Conservation (phyloP, 2,113 vertebrate genomes). For the Podilymbus podiceps region DNA sequence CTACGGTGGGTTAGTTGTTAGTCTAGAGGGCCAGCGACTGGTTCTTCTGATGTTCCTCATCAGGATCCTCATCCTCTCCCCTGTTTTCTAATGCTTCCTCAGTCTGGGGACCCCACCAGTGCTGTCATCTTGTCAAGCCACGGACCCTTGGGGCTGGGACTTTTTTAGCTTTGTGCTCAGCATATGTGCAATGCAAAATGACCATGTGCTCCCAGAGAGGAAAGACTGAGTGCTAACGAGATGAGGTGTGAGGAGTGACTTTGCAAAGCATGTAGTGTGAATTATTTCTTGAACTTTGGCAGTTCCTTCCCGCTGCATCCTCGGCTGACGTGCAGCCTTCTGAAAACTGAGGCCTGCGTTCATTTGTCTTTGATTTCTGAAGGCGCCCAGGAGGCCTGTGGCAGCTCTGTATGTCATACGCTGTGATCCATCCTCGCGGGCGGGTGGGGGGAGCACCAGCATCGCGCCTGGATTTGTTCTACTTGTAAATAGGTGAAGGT, state of each 20-base stretch:
- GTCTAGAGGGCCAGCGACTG: not conserved
- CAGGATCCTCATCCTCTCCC: not conserved
- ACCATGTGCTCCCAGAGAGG: not conserved
- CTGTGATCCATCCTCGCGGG: not conserved
- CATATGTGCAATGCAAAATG: accelerated
- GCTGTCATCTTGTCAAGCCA: not conserved
- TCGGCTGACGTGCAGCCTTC: not conserved
- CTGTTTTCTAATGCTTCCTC: not conserved
- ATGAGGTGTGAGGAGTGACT: not conserved
- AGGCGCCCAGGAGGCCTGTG: accelerated
- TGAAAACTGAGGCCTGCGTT: not conserved
- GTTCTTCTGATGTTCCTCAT: not conserved
- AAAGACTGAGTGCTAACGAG: not conserved
- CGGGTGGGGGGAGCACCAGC: not conserved
- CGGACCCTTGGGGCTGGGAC: not conserved
- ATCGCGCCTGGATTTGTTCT: not conserved
- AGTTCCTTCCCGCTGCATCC: not conserved
- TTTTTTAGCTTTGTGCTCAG: not conserved
- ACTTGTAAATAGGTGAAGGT: not conserved
- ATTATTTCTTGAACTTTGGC: not conserved
- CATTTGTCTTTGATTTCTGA: not conserved
- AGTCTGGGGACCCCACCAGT: not conserved
- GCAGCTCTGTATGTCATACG: accelerated
- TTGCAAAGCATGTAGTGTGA: not conserved
- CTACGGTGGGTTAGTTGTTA: not conserved